Base-by-base conservation (phyloP, 1,140 invertebrate species). In the Tetranychus cinnabarinus region DNA sequence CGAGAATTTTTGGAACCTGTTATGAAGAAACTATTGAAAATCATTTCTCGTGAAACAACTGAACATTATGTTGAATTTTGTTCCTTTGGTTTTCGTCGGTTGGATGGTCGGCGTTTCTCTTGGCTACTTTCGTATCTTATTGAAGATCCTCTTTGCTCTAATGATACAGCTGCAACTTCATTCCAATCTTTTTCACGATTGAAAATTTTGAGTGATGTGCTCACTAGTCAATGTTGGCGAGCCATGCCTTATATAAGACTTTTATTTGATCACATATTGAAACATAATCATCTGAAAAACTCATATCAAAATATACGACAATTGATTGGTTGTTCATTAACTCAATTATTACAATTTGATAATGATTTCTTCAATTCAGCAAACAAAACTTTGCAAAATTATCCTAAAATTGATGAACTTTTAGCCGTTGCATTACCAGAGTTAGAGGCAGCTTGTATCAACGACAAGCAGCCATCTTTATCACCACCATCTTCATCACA, bases 281-380 rank as follows among this genome's bases (percentile, higher is more conserved):
- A 73, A 12, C 23, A 61, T 15, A 45, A 61, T 61, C 62, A 78
- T 73, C 57, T 87, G 77, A 77, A 82, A 75, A 59, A 88, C 80
- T 69, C 83, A 78, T 81, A 78, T 68, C 76, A 79, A 68, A 88
- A 86, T 70, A 80, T 93, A 1, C 73, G 90, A 7, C 81, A 85
- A 62, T 78, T 82, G 66, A 71, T 90, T 62, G 79, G 59, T 63
- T 77, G 76, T 65, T 66, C 78, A 7, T 67, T 89, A 23, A 77
- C 78, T 23, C 78, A 77, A 3, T 78, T 86, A 62, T 85, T 85
- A 68, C 72, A 75, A 62, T 72, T 70, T 63, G 76, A 77, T 64
- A 42, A 42, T 42, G 39, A 42, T 42, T 42, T 42, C 10, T 42
- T 42, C 10, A 68, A 68, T 36, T 70, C 71, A 12, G 71, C 72